These are phyloP conservation scores for Nomada lathburiana DNA, from an alignment of 2,888 invertebrate genomes.

Conservation along the genomic window DNA sequence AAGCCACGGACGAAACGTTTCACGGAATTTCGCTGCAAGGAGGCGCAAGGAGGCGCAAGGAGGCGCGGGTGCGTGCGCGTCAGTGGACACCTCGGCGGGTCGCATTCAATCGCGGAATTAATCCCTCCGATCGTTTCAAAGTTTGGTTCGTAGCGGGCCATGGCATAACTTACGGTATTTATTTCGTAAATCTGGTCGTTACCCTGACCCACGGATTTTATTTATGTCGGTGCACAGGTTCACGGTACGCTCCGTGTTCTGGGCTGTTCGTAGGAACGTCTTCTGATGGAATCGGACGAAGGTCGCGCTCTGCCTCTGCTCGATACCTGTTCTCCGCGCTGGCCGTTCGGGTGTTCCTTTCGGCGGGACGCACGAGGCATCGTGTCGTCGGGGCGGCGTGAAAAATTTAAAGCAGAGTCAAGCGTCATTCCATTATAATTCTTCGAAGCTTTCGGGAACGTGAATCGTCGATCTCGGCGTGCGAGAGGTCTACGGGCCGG, in stretches of 20 bases:
- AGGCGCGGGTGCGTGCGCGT: conserved; percentile 36
- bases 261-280: conserved; percentile 21
- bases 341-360: not conserved
- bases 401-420: too few species aligned
- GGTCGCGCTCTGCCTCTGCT: not conserved
- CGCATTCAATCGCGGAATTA: conserved; percentile 81
- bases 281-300: conserved; percentile 12
- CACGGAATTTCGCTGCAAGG: conserved; percentile 38
- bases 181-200: conserved; percentile 77
- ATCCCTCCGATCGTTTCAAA: conserved; percentile 58
- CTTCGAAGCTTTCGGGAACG: not conserved
- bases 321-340: not conserved
- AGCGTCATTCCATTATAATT: not conserved
- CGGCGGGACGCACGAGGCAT: not conserved
- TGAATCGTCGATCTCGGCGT: conserved; percentile 35
- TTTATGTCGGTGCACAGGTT: conserved; percentile 80
- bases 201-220: conserved; percentile 75
- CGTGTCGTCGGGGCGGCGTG: not conserved
- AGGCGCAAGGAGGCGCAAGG: too few species aligned
- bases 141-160: conserved; percentile 45
- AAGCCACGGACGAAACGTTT: conserved; percentile 54
- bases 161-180: conserved; percentile 80
- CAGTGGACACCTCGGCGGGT: conserved; percentile 74
- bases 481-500: conserved; percentile 33
- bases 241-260: conserved; percentile 60